Evolutionary conservation across 2,888 invertebrate genomes (phyloP).

Genomic region (Rhamphomyia laevipes): DNA sequence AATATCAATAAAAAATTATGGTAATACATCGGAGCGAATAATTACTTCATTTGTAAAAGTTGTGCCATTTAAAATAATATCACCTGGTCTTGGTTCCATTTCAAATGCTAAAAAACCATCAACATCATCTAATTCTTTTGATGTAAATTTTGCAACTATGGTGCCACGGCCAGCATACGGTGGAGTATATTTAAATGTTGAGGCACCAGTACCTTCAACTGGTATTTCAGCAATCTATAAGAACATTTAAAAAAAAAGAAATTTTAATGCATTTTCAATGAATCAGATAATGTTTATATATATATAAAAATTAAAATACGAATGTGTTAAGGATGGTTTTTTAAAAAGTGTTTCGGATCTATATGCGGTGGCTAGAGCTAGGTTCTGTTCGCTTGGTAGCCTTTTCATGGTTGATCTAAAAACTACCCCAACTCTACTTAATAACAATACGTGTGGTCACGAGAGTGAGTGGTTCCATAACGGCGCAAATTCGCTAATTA

Average conservation of each 20-base stretch:
- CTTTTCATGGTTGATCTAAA: too few relatives aligned
- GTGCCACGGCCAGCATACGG: slow-evolving; percentile 68
- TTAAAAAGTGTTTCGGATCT: too few relatives aligned
- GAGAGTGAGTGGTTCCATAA: too few relatives aligned
- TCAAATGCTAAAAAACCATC: slow-evolving; percentile 75
- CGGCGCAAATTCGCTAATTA: too few relatives aligned
- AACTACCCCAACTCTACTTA: too few relatives aligned
- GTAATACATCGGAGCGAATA: slow-evolving; percentile 31
- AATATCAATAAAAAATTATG: slow-evolving; percentile 14
- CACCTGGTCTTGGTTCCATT: slow-evolving; percentile 42
- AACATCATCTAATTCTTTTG: slow-evolving; percentile 79
- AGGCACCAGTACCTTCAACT: slow-evolving; percentile 57
- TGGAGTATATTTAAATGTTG: slow-evolving; percentile 65
- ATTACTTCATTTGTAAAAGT: slow-evolving; percentile 26
- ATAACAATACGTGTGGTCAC: too few relatives aligned
- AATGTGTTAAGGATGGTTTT: too few relatives aligned
- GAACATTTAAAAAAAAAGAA: background rate
- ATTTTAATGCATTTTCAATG: too few relatives aligned
- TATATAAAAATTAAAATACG: too few relatives aligned
- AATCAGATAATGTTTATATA: too few relatives aligned
- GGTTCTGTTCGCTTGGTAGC: too few relatives aligned
- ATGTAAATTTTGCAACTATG: slow-evolving; percentile 75
- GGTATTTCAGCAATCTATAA: slow-evolving; percentile 36
- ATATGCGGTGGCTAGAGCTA: too few relatives aligned
- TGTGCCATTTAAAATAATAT: slow-evolving; percentile 27